Base-by-base conservation (phyloP, 2,797 vertebrate genomes). In the Phoxinus dragarum region DNA sequence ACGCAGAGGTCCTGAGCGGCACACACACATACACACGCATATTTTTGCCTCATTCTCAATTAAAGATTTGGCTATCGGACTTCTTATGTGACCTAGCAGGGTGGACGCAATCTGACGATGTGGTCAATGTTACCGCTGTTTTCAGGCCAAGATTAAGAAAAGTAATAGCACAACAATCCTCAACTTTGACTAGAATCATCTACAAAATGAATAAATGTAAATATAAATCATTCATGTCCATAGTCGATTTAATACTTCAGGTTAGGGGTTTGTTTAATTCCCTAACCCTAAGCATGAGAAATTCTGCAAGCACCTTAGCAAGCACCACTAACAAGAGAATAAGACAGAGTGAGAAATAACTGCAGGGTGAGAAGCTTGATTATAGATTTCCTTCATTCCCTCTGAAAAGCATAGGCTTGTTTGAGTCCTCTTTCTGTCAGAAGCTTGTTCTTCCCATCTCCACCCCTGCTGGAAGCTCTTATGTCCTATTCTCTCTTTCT, bases 401-500 rank as follows among this genome's bases (percentile, higher is more conserved):
- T 73, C 78, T 87, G 31, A 47, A 47, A 66, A 64, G 73, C 40
- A 76, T n/a, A 21, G 44, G 54, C 27, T 54, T 34, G 40, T 87
- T 81, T 76, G 42, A 78, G 66, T 61, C 79, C 56, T 85, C 66
- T 81, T 73, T 88, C 87, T 81, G 83, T 84, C 83, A 78, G 73
- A 67, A 64, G 40, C 67, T 27, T 83, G 38, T 75, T 76, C 74
- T 72, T 74, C 69, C 31, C 61, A 54, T 76, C 44, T 83, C 74
- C 56, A 56, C 14, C 21, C 64, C 81, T 40, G 40, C 42, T 47
- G 52, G 49, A 78, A 84, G 19, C 68, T 81, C 81, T 78, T 59
- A 47, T 91, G 87, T 84, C 90, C 90, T 89, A 90, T 90, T 90
- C 89, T 84, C 85, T 89, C 47, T 81, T 86, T 87, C 40, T 81